Percentiles rank a stretch among this genome's conserved stretches.
Evolutionary conservation across 2,113 vertebrate species (phyloP).

Genomic region (Sturnira hondurensis): DNA sequence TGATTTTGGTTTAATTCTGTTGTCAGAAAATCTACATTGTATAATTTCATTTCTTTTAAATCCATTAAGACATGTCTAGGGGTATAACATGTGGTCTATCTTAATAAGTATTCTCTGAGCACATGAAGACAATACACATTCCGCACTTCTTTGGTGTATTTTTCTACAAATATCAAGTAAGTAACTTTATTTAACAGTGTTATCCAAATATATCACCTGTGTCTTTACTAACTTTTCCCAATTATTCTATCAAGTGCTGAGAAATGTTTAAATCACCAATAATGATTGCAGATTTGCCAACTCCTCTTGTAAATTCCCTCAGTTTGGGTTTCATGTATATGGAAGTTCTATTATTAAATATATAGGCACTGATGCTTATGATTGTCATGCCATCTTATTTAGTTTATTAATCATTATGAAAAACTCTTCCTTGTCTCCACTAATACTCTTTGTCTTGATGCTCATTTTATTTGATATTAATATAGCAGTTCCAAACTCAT

Average conservation of each 20-base stretch:
- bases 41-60: background rate
- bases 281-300: background rate
- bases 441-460: background rate
- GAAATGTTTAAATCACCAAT: background rate
- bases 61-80: background rate
- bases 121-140: background rate
- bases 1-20: background rate
- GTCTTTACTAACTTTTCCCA: background rate
- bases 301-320: background rate
- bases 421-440: background rate
- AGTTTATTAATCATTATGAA: background rate
- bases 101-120: background rate
- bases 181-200: background rate
- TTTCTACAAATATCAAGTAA: background rate
- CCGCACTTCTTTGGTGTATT: background rate
- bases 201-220: background rate
- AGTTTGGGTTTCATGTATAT: background rate
- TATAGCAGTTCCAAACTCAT: background rate
- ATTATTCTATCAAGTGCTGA: background rate
- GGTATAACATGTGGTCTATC: background rate
- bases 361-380: background rate
- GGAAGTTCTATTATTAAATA: background rate
- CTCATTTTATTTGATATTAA: background rate
- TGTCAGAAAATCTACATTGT: background rate
- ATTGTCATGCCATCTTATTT: background rate